Evolutionary conservation across 2,797 vertebrate species (phyloP), one percentile per base, ranked within the genome.

Genomic region (Chiroxiphia lanceolata): DNA sequence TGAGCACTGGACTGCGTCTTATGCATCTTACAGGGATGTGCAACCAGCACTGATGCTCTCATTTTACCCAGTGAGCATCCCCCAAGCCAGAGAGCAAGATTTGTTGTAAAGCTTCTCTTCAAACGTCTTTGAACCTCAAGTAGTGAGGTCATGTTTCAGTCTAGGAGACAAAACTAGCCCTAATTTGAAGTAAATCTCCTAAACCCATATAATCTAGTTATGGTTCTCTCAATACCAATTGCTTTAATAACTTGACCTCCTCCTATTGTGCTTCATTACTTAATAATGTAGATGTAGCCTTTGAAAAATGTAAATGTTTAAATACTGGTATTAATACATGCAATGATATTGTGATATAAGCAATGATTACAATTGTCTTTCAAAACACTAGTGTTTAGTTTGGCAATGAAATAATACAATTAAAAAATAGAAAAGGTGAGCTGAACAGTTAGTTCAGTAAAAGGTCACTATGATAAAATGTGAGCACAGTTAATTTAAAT

Each of bases 131-230:
- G 38, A 82, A 64, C 10, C 26, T 82, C 20, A 38, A 23, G 15
- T 23, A 45, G 14, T 0, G 0, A 38, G 42, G 33, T 31, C 45
- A 34, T 3, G 1, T 56, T 57, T 75, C 50, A 72, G 36, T 33
- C 27, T 42, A 76, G 47, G 45, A 82, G 38, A 57, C 3, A 72
- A 64, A 67, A 64, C 17, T 36, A 71, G 36, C 25, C 31, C 45
- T n/a, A 60, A 33, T 60, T 75, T 84, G 57, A 87, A 71, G 36
- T 33, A 70, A 71, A 82, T 60, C 40, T 82, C 57, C 54, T 68
- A 56, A 60, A 60, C 5, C 15, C 3, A 2, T 10, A 25, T 3
- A 85, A 22, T 33, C 53, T 67, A 65, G 11, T 77, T 59, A 54
- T 7, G 19, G n/a, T 19, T n/a, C 12, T 87, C 21, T 63, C 69